A percentile compares a stretch with the other conserved stretches of the same genome.
Evolutionary conservation across 2,888 invertebrate genomes (phyloP).

Genomic region (Scaptomyza polygonia): DNA sequence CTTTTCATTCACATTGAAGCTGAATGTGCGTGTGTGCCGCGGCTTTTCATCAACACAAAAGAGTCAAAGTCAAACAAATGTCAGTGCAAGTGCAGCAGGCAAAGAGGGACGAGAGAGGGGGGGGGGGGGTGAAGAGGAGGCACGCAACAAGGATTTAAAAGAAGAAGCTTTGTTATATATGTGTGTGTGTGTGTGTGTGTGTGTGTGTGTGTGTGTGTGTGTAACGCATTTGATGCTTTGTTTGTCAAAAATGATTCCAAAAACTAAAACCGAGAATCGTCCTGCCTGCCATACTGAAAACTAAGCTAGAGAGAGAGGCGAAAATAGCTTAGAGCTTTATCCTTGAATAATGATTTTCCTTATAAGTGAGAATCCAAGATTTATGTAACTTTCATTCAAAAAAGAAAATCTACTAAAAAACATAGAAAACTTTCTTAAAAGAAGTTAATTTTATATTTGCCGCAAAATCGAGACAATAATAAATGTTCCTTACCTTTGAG

Average conservation of each 20-base stretch:
- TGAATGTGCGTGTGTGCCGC: constrained; percentile 53
- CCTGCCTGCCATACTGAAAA: too few relatives aligned
- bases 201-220: neutral
- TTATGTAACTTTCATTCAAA: too few relatives aligned
- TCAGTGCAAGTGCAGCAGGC: constrained; percentile 15
- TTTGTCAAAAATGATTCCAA: neutral
- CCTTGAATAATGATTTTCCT: too few relatives aligned
- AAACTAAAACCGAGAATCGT: neutral
- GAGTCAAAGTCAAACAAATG: constrained; percentile 42
- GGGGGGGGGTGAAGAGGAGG: neutral
- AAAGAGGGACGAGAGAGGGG: neutral
- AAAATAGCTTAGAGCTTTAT: too few relatives aligned
- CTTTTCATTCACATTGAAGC: constrained; percentile 19
- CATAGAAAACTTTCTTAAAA: too few relatives aligned
- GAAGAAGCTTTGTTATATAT: neutral
- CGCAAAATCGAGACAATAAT: too few relatives aligned
- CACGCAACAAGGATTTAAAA: neutral
- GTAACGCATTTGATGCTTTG: neutral
- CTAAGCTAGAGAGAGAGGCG: too few relatives aligned
- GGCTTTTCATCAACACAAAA: constrained; percentile 32
- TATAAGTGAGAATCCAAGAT: too few relatives aligned
- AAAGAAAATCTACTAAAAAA: too few relatives aligned
- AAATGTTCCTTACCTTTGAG: too few relatives aligned
- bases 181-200: neutral
- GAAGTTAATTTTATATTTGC: too few relatives aligned